Evolutionary conservation across 2,888 invertebrate species (phyloP).

Genomic region (Acrocyrtus sp.): DNA sequence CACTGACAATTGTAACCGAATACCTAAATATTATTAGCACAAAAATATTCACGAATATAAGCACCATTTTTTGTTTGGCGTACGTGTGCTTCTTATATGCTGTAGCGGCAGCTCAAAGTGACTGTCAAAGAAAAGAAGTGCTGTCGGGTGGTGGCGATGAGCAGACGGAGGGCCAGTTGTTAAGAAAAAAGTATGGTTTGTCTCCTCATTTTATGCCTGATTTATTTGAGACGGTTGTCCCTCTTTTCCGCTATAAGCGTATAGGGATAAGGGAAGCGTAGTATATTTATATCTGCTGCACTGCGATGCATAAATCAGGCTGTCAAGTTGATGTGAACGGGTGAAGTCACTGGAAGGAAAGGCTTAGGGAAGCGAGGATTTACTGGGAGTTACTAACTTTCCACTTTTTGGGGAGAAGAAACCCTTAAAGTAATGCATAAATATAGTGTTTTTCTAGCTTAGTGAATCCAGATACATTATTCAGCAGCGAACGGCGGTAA

Average conservation of each 20-base stretch:
- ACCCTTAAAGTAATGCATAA: too few species aligned
- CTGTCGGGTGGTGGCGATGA: conserved; percentile 25
- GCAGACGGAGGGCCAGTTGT: conserved; percentile 26
- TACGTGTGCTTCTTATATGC: background rate
- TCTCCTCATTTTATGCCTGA: conserved; percentile 52
- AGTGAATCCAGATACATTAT: too few species aligned
- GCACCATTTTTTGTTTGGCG: background rate
- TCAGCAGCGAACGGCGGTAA: too few species aligned
- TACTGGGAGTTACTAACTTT: too few species aligned
- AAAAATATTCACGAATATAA: too few species aligned
- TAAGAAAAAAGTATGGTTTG: conserved; percentile 50
- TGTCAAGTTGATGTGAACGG: conserved; percentile 50
- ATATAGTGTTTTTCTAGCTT: too few species aligned
- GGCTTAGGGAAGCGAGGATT: conserved; percentile 29
- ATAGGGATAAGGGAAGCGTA: too few species aligned
- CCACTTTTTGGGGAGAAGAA: conserved; percentile 30
- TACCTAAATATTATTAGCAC: too few species aligned
- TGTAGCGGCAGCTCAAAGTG: background rate
- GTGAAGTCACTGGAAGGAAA: conserved; percentile 43
- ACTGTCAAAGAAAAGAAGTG: too few species aligned
- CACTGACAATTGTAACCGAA: too few species aligned
- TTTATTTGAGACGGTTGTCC: conserved; percentile 52
- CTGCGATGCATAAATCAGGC: conserved; percentile 49
- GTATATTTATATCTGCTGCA: too few species aligned
- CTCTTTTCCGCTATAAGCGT: too few species aligned